These are phyloP conservation scores for Aelia acuminata DNA, from an alignment of 2,888 invertebrate species.

Conservation along the genomic window DNA sequence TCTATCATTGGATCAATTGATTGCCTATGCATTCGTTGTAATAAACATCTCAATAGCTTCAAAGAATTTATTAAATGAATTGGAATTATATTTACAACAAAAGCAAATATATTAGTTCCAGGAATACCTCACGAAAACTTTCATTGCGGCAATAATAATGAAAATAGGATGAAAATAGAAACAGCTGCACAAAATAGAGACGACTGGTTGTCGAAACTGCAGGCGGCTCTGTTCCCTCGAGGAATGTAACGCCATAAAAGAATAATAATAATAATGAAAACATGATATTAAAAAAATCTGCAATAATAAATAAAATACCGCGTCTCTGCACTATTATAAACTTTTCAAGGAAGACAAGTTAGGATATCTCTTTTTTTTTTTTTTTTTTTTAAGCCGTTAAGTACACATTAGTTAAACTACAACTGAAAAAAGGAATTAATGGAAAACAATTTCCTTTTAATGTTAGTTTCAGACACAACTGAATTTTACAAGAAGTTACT, in stretches of 20 bases:
- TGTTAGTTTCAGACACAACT: not conserved
- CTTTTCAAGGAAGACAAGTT: not conserved
- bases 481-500: not conserved
- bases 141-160: not conserved
- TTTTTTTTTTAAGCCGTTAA: conserved; percentile 7
- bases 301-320: no score
- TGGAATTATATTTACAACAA: not conserved
- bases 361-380: not conserved
- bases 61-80: not conserved
- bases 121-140: not conserved
- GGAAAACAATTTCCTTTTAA: not conserved
- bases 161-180: not conserved
- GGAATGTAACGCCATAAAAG: no score
- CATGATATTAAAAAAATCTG: not conserved
- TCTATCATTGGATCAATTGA: no score
- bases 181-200: no score
- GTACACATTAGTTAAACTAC: not conserved
- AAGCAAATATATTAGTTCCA: not conserved
- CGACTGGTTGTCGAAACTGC: no score
- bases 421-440: not conserved
- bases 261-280: not conserved
- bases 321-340: not conserved
- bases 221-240: no score
- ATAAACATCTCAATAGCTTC: not conserved
- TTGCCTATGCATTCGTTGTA: no score